Conservation (phyloP, 2,113 vertebrate genomes). For the Megaleporinus macrocephalus region DNA sequence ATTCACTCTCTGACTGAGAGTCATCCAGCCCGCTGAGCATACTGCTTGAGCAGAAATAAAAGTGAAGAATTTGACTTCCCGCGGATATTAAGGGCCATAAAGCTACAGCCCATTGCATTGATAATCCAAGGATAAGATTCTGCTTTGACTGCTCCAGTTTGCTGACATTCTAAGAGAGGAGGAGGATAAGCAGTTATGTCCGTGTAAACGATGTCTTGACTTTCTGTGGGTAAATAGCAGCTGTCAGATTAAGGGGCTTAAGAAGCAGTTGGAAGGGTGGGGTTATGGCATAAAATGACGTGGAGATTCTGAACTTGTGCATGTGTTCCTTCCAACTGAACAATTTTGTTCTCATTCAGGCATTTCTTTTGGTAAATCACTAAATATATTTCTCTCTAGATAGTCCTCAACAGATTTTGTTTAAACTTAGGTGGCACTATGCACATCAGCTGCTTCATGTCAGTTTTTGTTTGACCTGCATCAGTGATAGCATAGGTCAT, state of each 20-base stretch:
- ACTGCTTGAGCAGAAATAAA: neutral
- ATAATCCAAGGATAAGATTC: neutral
- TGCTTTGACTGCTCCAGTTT: neutral
- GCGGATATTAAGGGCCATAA: neutral
- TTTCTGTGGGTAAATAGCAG: conserved; percentile 2
- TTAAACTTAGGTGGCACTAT: no score
- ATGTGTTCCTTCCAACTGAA: neutral
- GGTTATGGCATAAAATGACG: neutral
- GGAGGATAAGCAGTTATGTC: neutral
- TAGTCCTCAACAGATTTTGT: no score
- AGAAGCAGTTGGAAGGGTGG: neutral
- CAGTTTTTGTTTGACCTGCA: no score
- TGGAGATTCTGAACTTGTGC: neutral
- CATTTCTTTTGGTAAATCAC: neutral
- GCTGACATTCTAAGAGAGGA: neutral
- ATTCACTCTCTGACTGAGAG: neutral
- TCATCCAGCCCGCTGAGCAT: neutral
- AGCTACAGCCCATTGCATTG: neutral
- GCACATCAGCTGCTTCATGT: no score
- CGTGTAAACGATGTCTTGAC: neutral
- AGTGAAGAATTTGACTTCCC: neutral
- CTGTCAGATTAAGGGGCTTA: neutral
- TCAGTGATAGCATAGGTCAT: no score
- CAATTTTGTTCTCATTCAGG: no score
- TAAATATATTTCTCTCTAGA: no score